Percentiles rank a stretch among this genome's conserved stretches.
These are phyloP conservation scores for Typhlichthys subterraneus DNA, from an alignment of 2,797 vertebrate species.

Conservation along the genomic window DNA sequence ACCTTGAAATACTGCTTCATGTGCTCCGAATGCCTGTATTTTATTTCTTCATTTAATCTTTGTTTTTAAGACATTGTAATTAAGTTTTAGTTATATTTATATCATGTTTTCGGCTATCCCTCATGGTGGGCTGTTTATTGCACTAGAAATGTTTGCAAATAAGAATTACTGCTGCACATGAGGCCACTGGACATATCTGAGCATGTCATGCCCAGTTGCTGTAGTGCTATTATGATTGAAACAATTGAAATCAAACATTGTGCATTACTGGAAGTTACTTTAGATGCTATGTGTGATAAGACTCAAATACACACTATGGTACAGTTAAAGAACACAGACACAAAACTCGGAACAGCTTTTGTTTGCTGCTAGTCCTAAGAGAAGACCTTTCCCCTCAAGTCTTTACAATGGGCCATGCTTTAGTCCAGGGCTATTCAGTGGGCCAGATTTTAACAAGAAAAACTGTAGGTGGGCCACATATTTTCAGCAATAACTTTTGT, in stretches of 20 bases:
- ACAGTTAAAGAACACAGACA: slow-evolving; percentile 62
- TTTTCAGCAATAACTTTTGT: no score
- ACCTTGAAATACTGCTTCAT: no score
- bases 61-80: no score
- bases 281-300: slow-evolving; percentile 80
- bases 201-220: slow-evolving; percentile 56
- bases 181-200: slow-evolving; percentile 67
- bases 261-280: slow-evolving; percentile 73
- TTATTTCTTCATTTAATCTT: background rate
- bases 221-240: slow-evolving; percentile 71
- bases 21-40: background rate
- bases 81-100: no score
- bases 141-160: slow-evolving; percentile 70
- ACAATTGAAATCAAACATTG: slow-evolving; percentile 81
- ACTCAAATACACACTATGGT: slow-evolving; percentile 62
- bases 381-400: slow-evolving; percentile 56
- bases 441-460: no score
- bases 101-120: no score
- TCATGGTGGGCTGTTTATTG: slow-evolving; percentile 52
- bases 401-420: slow-evolving; percentile 60
- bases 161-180: slow-evolving; percentile 78
- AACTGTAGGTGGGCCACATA: no score
- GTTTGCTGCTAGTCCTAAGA: slow-evolving; percentile 56
- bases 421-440: no score
- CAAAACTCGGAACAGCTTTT: slow-evolving; percentile 82